Evolutionary conservation across 2,888 invertebrate genomes (phyloP).

Genomic region (Lochmaea crataegi): DNA sequence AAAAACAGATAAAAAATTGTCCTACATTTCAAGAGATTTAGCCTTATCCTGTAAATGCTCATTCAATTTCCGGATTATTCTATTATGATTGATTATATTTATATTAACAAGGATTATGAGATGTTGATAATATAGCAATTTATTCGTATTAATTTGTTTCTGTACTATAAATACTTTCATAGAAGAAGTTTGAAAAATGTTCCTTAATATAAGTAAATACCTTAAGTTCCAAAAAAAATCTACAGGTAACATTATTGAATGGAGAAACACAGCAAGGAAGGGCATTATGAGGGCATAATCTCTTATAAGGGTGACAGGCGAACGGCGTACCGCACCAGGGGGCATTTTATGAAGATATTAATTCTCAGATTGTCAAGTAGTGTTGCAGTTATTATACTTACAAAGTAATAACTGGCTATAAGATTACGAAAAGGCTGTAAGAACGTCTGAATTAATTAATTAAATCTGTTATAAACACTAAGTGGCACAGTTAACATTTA

Average conservation of each 20-base stretch:
- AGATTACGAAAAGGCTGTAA: slow-evolving; percentile 64
- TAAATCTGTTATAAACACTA: slow-evolving; percentile 66
- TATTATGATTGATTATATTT: no score
- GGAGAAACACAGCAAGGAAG: slow-evolving; percentile 39
- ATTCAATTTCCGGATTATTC: no score
- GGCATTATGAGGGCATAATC: slow-evolving; percentile 61
- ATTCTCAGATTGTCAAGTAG: slow-evolving; percentile 65
- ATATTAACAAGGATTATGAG: no score
- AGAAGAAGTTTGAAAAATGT: no score
- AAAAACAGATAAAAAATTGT: no score
- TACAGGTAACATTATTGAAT: slow-evolving; percentile 55
- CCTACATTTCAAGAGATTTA: no score
- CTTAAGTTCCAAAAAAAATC: slow-evolving; percentile 6
- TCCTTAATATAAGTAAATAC: no score
- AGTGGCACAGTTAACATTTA: slow-evolving; percentile 58
- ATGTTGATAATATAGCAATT: no score
- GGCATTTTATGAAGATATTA: slow-evolving; percentile 67
- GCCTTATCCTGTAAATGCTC: no score
- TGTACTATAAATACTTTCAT: no score
- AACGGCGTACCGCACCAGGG: slow-evolving; percentile 60
- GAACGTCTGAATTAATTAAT: slow-evolving; percentile 66
- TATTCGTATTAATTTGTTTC: no score
- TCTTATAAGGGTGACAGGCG: slow-evolving; percentile 63
- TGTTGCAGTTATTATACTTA: slow-evolving; percentile 65
- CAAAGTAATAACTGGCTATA: slow-evolving; percentile 65